Conservation (phyloP, 2,888 invertebrate species). For the Mythimna loreyi region DNA sequence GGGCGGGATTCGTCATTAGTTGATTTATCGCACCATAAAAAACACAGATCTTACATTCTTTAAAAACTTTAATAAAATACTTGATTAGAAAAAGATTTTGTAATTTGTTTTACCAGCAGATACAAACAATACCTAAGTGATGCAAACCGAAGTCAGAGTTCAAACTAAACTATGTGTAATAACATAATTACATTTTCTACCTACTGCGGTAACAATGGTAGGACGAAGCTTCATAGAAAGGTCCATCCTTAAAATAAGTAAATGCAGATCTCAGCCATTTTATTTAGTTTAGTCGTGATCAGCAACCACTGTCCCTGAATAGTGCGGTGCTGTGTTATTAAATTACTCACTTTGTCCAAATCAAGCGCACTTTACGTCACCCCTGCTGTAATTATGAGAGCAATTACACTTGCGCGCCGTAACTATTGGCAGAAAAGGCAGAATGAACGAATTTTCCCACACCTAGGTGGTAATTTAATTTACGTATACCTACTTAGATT, state of each 20-base stretch:
- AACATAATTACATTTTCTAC: background rate
- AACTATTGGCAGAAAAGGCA: slow-evolving; percentile 46
- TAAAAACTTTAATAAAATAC: background rate
- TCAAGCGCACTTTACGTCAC: slow-evolving; percentile 54
- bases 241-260: slow-evolving; percentile 10
- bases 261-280: slow-evolving; percentile 30
- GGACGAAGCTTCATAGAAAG: background rate
- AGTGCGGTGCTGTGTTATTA: slow-evolving; percentile 57
- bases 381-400: slow-evolving; percentile 63
- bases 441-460: slow-evolving; percentile 53
- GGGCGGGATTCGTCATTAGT: too few relatives aligned
- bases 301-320: slow-evolving; percentile 71
- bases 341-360: slow-evolving; percentile 48
- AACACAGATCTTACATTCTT: too few relatives aligned
- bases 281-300: slow-evolving; percentile 55
- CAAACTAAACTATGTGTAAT: slow-evolving; percentile 16
- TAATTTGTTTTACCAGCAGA: background rate
- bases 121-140: slow-evolving; percentile 21
- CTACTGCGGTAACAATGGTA: background rate
- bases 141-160: slow-evolving; percentile 34
- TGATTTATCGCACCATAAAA: too few relatives aligned
- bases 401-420: slow-evolving; percentile 54
- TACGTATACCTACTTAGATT: too few relatives aligned
- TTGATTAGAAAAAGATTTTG: background rate
- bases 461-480: background rate